phyloP scores from a whole-genome alignment of 2,113 vertebrate genomes.

The Eira barbara region DNA sequence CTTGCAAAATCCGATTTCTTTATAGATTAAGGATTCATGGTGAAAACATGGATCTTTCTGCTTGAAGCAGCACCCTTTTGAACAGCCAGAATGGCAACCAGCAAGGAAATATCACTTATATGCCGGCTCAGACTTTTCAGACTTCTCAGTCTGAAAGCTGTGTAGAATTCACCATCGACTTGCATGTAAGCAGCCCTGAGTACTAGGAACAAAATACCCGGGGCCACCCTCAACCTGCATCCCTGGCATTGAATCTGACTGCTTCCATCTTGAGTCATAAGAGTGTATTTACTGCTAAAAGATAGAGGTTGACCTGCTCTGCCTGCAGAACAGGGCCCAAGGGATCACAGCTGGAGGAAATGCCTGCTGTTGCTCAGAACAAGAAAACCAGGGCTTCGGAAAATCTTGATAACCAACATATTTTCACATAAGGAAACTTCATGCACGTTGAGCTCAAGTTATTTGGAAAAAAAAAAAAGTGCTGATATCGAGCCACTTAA shows the following conservation, averaged over 20 bases:
- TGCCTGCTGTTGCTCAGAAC: neutral
- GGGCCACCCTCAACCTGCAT: neutral
- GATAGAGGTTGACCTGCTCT: neutral
- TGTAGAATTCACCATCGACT: neutral
- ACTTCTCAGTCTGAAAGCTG: neutral
- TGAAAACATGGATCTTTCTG: neutral
- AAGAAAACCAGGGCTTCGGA: neutral
- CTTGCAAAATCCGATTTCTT: neutral
- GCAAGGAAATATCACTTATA: neutral
- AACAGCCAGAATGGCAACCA: neutral
- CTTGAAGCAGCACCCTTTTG: neutral
- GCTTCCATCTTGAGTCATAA: neutral
- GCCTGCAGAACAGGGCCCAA: neutral
- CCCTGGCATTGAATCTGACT: neutral
- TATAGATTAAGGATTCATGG: neutral
- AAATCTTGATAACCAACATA: neutral
- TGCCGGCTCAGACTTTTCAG: too few species aligned
- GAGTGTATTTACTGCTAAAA: neutral
- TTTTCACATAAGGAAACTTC: constrained; percentile 23
- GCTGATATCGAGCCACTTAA: constrained; percentile 45
- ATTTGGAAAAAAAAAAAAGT: neutral
- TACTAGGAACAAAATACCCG: neutral
- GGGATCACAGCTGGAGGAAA: neutral
- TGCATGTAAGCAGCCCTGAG: neutral
- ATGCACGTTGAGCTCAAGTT: neutral